phyloP scores from a whole-genome alignment of 1,140 invertebrate genomes.

The Dinothrombium tinctorium region DNA sequence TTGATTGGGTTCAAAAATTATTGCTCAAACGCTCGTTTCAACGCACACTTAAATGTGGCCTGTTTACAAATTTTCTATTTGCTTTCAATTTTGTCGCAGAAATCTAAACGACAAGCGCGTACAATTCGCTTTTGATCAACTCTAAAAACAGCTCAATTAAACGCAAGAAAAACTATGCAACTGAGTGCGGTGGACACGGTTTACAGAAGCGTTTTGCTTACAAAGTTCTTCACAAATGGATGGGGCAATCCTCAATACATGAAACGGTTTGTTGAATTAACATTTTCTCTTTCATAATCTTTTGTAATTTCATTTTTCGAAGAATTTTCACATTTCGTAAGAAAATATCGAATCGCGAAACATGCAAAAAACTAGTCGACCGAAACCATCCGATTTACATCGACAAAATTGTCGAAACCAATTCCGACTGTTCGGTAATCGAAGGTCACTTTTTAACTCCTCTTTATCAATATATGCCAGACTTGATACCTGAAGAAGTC shows the following conservation, averaged over 20 bases:
- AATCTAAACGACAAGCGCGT: no score
- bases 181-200: constrained; percentile 50
- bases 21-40: no score
- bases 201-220: constrained; percentile 63
- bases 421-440: constrained; percentile 44
- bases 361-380: constrained; percentile 55
- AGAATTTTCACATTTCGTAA: constrained; percentile 77
- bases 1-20: no score
- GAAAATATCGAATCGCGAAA: constrained; percentile 52
- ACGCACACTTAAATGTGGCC: no score
- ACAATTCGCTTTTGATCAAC: no score
- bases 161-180: no score
- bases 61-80: no score
- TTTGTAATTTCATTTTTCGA: constrained; percentile 13
- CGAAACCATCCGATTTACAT: constrained; percentile 64
- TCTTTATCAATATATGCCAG: constrained; percentile 50
- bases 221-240: constrained; percentile 83
- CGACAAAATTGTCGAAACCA: constrained; percentile 38
- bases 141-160: no score
- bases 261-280: constrained; percentile 36
- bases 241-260: constrained; percentile 85
- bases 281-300: constrained; percentile 11
- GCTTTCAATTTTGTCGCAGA: no score
- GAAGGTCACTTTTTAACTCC: constrained; percentile 77
- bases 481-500: constrained; percentile 57